These are phyloP conservation scores for Platycheirus rosarum DNA, from an alignment of 2,888 invertebrate species.

Conservation along the genomic window DNA sequence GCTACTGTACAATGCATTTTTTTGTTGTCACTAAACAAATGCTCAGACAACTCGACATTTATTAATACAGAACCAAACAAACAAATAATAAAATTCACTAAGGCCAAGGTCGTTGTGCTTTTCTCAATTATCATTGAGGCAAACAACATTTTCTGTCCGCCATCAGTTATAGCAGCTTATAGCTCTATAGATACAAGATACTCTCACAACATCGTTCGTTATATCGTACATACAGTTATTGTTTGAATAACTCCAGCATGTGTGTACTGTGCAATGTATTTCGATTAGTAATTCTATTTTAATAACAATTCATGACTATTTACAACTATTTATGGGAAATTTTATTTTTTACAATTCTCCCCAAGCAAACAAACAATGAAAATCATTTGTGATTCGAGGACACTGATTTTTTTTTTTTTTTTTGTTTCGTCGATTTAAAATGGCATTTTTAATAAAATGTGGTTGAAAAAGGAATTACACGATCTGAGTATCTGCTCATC, in stretches of 20 bases:
- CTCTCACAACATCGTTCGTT: too few species aligned
- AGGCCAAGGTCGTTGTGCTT: slow-evolving; percentile 64
- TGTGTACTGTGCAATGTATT: slow-evolving; percentile 10
- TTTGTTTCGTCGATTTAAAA: neutral
- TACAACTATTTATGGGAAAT: slow-evolving; percentile 67
- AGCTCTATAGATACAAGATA: neutral
- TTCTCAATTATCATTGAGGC: slow-evolving; percentile 61
- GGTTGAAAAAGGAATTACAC: neutral
- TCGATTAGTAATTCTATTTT: too few species aligned
- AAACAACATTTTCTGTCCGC: slow-evolving; percentile 58
- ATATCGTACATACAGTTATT: slow-evolving; percentile 63
- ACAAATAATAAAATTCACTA: slow-evolving; percentile 57
- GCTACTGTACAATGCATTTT: slow-evolving; percentile 1
- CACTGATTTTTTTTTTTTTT: slow-evolving; percentile 10
- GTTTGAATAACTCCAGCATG: slow-evolving; percentile 24
- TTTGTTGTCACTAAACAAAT: slow-evolving; percentile 12
- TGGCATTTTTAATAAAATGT: neutral
- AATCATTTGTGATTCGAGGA: slow-evolving; percentile 48
- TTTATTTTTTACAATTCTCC: slow-evolving; percentile 17
- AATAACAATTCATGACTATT: slow-evolving; percentile 23
- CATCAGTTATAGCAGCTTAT: slow-evolving; percentile 4
- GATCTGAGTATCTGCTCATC: neutral
- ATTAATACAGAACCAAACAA: slow-evolving; percentile 29
- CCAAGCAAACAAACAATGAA: slow-evolving; percentile 32
- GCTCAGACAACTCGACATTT: slow-evolving; percentile 50